A percentile compares a stretch with the other conserved stretches of the same genome.
phyloP scores from a whole-genome alignment of 2,113 vertebrate species.

The Erythrocebus patas region DNA sequence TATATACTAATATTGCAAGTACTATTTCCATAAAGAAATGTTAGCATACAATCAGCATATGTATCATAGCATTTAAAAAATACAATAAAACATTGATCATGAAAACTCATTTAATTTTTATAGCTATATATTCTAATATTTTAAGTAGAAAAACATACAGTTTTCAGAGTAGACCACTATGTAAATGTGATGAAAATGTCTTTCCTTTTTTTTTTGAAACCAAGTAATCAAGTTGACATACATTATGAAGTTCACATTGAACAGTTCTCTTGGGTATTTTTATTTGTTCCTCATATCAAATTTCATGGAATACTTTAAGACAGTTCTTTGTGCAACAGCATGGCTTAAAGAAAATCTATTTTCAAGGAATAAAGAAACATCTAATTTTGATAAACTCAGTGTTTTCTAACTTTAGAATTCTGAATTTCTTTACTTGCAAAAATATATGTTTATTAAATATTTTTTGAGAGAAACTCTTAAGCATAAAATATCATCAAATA shows the following conservation, averaged over 20 bases:
- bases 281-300: constrained; percentile 36
- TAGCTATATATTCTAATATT: not conserved
- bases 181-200: not conserved
- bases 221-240: constrained; percentile 48
- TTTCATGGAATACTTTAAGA: constrained; percentile 47
- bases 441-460: not conserved
- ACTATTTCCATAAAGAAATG: constrained; percentile 23
- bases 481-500: not conserved
- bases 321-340: constrained; percentile 8
- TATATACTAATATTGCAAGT: not conserved
- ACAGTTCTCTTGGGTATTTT: constrained; percentile 55
- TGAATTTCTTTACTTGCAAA: constrained; percentile 19
- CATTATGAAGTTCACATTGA: constrained; percentile 45
- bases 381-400: constrained; percentile 35
- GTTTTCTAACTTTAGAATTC: constrained; percentile 33
- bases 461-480: constrained; percentile 29
- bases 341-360: constrained; percentile 52
- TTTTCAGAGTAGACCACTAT: not conserved
- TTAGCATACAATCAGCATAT: not conserved
- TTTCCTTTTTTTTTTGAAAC: not conserved
- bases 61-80: not conserved
- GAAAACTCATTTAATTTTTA: constrained; percentile 41
- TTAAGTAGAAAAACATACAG: not conserved
- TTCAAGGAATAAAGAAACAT: constrained; percentile 48
- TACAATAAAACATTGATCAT: not conserved